Conservation (phyloP, 1,140 invertebrate genomes). For the Papilio helenus region DNA sequence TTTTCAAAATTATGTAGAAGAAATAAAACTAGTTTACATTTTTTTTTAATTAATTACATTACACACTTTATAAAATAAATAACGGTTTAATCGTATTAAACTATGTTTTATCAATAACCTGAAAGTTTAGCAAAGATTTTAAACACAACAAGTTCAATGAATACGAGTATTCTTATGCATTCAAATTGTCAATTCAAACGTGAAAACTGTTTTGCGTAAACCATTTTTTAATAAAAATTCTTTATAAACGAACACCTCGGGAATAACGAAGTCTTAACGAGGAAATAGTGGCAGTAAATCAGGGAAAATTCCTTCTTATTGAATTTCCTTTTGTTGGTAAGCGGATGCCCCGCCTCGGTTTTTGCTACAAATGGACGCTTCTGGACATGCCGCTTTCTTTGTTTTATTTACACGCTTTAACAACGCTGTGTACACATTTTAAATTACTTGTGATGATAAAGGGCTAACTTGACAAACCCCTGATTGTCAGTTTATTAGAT, state of each 20-base stretch:
- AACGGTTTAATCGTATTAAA: no score
- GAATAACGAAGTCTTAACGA: slow-evolving; percentile 71
- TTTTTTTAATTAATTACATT: slow-evolving; percentile 43
- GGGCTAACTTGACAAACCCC: not conserved
- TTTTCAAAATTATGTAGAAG: not conserved
- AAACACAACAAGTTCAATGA: no score
- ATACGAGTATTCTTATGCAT: no score
- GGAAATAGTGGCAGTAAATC: slow-evolving; percentile 81
- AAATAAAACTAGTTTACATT: slow-evolving; percentile 27
- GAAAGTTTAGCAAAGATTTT: no score
- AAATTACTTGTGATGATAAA: not conserved
- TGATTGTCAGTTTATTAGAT: no score
- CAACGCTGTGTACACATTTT: not conserved
- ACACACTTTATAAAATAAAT: slow-evolving; percentile 38
- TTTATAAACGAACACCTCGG: slow-evolving; percentile 63
- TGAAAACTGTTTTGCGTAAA: not conserved
- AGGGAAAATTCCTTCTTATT: slow-evolving; percentile 79
- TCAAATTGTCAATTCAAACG: not conserved
- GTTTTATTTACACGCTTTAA: slow-evolving; percentile 27
- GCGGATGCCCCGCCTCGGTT: slow-evolving; percentile 66
- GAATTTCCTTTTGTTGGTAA: slow-evolving; percentile 75
- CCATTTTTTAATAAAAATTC: slow-evolving; percentile 53
- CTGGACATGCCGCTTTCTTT: slow-evolving; percentile 58
- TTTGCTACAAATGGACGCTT: slow-evolving; percentile 67
- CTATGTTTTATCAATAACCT: no score